Evolutionary conservation across 2,888 invertebrate genomes (phyloP), one percentile per base, ranked within the genome.

Genomic region (Synergus itoensis): DNA sequence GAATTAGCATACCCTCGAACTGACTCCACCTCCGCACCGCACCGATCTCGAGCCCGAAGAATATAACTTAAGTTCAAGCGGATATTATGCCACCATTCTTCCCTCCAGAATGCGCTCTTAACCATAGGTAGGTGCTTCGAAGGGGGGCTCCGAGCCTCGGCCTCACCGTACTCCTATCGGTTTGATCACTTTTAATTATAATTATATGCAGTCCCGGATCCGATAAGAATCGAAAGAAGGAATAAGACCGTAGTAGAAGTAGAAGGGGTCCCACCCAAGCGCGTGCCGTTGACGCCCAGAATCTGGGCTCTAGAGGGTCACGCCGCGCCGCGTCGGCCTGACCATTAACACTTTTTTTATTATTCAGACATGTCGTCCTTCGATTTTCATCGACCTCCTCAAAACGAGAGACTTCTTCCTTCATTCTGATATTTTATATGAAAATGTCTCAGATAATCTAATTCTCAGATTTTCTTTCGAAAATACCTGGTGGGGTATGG

Each of bases 11-110:
- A 91, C 90, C 89, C 91, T 90, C 88, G 81, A 86, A 87, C 89
- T 87, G 88, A 90, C 91, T 91, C 91, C 91, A 91, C 91, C 91
- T 91, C 90, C 91, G 89, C 90, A 89, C 87, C 87, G 89, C 87
- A 84, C 81, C 83, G 88, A 89, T 86, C 90, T 88, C 87, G 84
- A 87, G 87, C 85, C 85, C 87, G 85, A 87, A 87, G 88, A 87
- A 89, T 89, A 90, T 89, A 89, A 89, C 90, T 89, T 88, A 88
- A 91, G 90, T 90, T 91, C 90, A 89, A 90, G 89, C 91, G 90
- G 90, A 90, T 91, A 91, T 91, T 91, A 90, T 90, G 91, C 90
- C 90, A 91, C 91, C 88, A 90, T 90, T 90, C 90, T 89, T 89
- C 86, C 89, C 88, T 87, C 87, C 87, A 87, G 87, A 87, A 88